Percentiles rank a stretch among this genome's conserved stretches.
Conservation (phyloP, 2,797 vertebrate genomes). For the Enteromius unitaeniatus region DNA sequence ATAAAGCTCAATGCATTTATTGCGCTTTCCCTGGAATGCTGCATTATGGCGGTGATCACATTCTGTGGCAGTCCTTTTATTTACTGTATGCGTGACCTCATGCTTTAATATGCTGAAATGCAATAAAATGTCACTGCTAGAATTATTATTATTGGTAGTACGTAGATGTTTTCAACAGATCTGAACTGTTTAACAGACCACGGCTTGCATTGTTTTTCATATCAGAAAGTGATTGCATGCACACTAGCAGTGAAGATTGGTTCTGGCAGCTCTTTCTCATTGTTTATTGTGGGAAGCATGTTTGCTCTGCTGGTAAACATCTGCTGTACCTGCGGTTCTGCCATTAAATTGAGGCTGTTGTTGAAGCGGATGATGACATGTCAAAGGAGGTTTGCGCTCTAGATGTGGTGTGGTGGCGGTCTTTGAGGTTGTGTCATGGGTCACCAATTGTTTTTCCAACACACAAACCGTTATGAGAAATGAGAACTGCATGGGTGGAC, state of each 20-base stretch:
- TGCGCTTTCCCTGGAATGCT: neutral
- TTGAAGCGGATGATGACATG: neutral
- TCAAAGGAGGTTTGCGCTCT: constrained; percentile 14
- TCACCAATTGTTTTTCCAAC: constrained; percentile 33
- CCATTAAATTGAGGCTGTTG: neutral
- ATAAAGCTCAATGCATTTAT: neutral
- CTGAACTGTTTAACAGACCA: constrained; percentile 74
- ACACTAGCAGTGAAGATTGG: neutral
- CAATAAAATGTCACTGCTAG: constrained; percentile 66
- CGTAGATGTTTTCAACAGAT: constrained; percentile 62
- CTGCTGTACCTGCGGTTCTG: neutral
- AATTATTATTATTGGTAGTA: neutral
- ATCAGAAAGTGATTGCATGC: constrained; percentile 59
- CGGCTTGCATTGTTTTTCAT: constrained; percentile 65
- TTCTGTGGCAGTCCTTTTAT: neutral
- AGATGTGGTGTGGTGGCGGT: constrained; percentile 26
- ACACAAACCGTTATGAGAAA: constrained; percentile 28
- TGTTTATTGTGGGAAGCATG: neutral
- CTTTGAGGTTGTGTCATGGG: constrained; percentile 57
- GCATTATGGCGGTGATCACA: neutral
- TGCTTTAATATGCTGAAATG: neutral
- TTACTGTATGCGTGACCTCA: neutral
- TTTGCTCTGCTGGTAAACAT: neutral
- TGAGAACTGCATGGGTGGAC: constrained; percentile 31
- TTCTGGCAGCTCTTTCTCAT: too few species aligned